Evolutionary conservation across 2,888 invertebrate genomes (phyloP).

Genomic region (Drosophila infuscata): DNA sequence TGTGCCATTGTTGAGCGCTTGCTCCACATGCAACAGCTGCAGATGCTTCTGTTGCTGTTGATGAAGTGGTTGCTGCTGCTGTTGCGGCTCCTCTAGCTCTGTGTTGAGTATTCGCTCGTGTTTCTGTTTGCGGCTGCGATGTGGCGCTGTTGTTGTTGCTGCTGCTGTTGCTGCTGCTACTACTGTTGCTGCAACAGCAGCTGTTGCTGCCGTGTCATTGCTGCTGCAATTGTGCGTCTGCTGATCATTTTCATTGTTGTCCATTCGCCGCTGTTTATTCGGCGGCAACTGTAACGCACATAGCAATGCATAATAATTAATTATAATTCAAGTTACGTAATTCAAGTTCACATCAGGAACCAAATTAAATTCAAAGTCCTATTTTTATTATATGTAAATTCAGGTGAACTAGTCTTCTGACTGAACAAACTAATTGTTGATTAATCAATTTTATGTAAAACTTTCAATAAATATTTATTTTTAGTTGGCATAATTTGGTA

Average conservation of each 20-base stretch:
- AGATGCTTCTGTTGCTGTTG: slow-evolving; percentile 32
- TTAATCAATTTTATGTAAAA: not conserved
- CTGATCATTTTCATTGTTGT: slow-evolving; percentile 70
- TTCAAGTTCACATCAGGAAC: not conserved
- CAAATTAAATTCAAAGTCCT: not conserved
- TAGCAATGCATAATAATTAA: not conserved
- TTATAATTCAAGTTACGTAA: not conserved
- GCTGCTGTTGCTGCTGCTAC: slow-evolving; percentile 11
- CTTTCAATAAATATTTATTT: not conserved
- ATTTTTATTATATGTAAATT: not conserved
- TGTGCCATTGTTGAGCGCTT: slow-evolving; percentile 49
- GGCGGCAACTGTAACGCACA: slow-evolving; percentile 56
- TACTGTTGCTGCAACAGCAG: slow-evolving; percentile 13
- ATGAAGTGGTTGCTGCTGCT: slow-evolving; percentile 41
- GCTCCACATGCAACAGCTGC: slow-evolving; percentile 8
- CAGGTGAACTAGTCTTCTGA: not conserved
- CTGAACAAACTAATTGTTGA: not conserved
- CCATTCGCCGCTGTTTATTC: slow-evolving; percentile 73
- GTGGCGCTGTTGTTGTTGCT: slow-evolving; percentile 10
- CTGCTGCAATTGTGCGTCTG: slow-evolving; percentile 67
- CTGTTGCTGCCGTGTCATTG: slow-evolving; percentile 36
- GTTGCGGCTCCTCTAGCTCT: slow-evolving; percentile 74
- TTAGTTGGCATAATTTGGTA: not conserved
- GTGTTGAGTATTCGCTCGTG: slow-evolving; percentile 79
- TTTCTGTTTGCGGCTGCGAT: slow-evolving; percentile 81